phyloP scores from a whole-genome alignment of 2,797 vertebrate species.

The Trachurus trachurus region DNA sequence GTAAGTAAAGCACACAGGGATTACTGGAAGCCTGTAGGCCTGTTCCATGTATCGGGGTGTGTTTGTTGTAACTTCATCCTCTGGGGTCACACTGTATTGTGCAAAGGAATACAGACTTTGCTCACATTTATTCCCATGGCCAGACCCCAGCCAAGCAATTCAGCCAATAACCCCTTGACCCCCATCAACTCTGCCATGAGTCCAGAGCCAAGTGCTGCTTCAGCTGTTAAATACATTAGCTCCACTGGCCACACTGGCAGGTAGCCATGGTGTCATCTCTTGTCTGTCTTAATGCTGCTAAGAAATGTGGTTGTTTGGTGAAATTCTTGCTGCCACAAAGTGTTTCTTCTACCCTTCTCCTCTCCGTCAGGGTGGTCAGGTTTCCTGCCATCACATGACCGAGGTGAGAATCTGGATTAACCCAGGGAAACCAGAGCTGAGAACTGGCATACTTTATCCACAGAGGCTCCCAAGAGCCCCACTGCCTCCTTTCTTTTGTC shows the following conservation, averaged over 20 bases:
- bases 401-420: conserved; percentile 58
- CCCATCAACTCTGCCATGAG: conserved; percentile 25
- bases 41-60: conserved; percentile 36
- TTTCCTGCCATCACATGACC: conserved; percentile 52
- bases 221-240: conserved; percentile 25
- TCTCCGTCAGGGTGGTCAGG: neutral
- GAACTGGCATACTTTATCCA: conserved; percentile 43
- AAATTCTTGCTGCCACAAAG: neutral
- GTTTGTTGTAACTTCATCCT: conserved; percentile 55
- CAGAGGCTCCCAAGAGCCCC: conserved; percentile 8
- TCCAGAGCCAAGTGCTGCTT: conserved; percentile 36
- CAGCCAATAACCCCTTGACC: conserved; percentile 24
- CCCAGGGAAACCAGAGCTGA: conserved; percentile 43
- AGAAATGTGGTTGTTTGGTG: conserved; percentile 2
- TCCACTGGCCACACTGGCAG: conserved; percentile 1
- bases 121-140: conserved; percentile 55
- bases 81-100: conserved; percentile 40
- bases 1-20: conserved; percentile 38
- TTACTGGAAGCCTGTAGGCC: conserved; percentile 43
- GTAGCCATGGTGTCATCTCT: neutral
- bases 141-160: conserved; percentile 36
- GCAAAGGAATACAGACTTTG: conserved; percentile 62
- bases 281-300: neutral
- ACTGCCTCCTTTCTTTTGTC: conserved; percentile 19
- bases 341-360: neutral